phyloP scores from a whole-genome alignment of 1,140 invertebrate genomes.

The Drosophila asahinai region DNA sequence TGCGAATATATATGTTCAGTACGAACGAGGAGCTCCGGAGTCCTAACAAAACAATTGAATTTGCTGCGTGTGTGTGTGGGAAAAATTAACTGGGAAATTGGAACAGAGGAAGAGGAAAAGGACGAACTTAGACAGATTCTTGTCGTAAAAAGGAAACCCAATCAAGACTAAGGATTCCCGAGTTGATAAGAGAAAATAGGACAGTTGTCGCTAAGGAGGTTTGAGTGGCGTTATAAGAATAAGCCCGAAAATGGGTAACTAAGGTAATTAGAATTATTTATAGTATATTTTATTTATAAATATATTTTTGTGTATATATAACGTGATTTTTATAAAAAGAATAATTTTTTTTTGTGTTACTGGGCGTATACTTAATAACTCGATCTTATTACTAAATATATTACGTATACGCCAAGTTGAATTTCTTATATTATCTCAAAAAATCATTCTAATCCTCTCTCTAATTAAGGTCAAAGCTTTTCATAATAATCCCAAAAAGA shows the following conservation, averaged over 20 bases:
- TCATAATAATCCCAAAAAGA: neutral
- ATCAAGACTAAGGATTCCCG: slow-evolving; percentile 16
- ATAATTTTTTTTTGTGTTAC: neutral
- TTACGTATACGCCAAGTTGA: neutral
- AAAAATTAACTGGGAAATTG: slow-evolving; percentile 8
- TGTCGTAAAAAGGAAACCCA: slow-evolving; percentile 18
- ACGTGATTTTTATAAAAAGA: neutral
- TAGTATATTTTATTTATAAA: too few relatives aligned
- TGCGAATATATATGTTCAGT: slow-evolving; percentile 30
- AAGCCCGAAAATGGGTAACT: neutral
- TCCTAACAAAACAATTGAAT: slow-evolving; percentile 39
- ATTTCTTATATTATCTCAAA: neutral
- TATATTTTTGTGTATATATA: too few relatives aligned
- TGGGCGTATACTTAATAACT: slow-evolving; percentile 15
- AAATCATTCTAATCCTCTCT: too few relatives aligned
- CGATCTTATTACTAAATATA: neutral
- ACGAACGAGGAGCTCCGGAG: slow-evolving; percentile 7
- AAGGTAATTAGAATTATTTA: neutral
- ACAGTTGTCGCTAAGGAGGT: neutral
- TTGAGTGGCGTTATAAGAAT: neutral
- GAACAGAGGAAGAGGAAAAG: slow-evolving; percentile 5
- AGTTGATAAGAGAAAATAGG: neutral
- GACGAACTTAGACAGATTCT: slow-evolving; percentile 22
- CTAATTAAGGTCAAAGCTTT: too few relatives aligned
- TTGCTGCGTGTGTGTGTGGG: slow-evolving; percentile 22